These are phyloP conservation scores for Mastacembelus armatus DNA, from an alignment of 2,797 vertebrate species.

Conservation along the genomic window DNA sequence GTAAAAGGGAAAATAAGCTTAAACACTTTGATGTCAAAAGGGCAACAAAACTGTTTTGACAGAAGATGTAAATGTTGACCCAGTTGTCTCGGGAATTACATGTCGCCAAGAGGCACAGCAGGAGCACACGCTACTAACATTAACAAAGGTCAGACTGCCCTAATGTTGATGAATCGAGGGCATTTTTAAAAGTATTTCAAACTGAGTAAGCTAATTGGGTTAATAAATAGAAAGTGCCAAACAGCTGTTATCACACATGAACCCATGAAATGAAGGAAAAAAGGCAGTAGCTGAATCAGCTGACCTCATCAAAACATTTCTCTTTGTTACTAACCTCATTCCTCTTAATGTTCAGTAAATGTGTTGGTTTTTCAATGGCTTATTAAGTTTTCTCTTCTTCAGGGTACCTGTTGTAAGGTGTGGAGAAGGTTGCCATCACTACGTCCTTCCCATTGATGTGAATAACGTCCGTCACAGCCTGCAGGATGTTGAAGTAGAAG, in stretches of 20 bases:
- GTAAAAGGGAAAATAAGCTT: slow-evolving; percentile 52
- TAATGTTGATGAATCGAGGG: slow-evolving; percentile 46
- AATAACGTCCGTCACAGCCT: slow-evolving; percentile 96
- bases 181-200: slow-evolving; percentile 51
- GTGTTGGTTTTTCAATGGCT: neutral
- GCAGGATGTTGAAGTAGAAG: slow-evolving; percentile 99
- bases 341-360: neutral
- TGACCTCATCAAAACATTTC: neutral
- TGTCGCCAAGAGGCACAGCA: slow-evolving; percentile 29
- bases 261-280: slow-evolving; percentile 3
- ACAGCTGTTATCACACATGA: slow-evolving; percentile 27
- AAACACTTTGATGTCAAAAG: slow-evolving; percentile 64
- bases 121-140: slow-evolving; percentile 16
- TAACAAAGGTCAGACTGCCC: slow-evolving; percentile 70
- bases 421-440: slow-evolving; percentile 98
- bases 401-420: slow-evolving; percentile 96
- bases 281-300: neutral
- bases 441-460: slow-evolving; percentile 93
- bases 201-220: slow-evolving; percentile 41
- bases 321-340: slow-evolving; percentile 1
- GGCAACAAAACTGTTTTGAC: slow-evolving; percentile 60
- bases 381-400: neutral
- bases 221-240: slow-evolving; percentile 54
- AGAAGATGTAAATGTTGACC: slow-evolving; percentile 65
- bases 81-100: slow-evolving; percentile 40